Percentiles rank a stretch among this genome's conserved stretches.
Conservation (phyloP, 2,888 invertebrate genomes). For the Steinernema hermaphroditum region DNA sequence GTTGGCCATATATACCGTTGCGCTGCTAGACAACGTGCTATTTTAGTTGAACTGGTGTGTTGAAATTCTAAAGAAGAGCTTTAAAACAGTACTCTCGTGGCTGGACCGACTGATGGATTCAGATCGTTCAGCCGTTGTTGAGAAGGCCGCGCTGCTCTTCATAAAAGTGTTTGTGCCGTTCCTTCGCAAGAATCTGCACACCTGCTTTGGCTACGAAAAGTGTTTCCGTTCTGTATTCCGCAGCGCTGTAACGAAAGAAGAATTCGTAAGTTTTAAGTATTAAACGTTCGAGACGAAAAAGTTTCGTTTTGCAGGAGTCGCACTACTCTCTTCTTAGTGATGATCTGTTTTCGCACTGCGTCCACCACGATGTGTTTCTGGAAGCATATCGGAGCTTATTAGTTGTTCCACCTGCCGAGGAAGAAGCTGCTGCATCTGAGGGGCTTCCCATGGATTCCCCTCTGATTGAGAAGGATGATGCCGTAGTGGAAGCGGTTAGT, state of each 20-base stretch:
- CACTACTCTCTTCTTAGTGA: slow-evolving; percentile 3
- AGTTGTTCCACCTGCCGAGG: too few species aligned
- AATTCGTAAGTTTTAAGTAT: slow-evolving; percentile 38
- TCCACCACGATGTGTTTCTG: neutral
- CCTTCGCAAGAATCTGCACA: slow-evolving; percentile 30
- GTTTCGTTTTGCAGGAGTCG: neutral
- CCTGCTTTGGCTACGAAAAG: slow-evolving; percentile 38
- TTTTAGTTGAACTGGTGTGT: slow-evolving; percentile 46
- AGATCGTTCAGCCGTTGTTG: slow-evolving; percentile 33
- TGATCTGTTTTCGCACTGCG: neutral
- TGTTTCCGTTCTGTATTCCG: slow-evolving; percentile 35
- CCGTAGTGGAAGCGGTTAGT: too few species aligned
- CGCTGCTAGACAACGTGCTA: neutral
- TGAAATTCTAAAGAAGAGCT: slow-evolving; percentile 35
- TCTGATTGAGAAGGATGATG: too few species aligned
- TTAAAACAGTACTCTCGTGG: slow-evolving; percentile 43
- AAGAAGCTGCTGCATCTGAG: too few species aligned
- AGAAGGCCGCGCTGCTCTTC: slow-evolving; percentile 38
- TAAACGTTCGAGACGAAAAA: too few species aligned
- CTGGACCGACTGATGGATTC: slow-evolving; percentile 38
- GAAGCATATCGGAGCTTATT: neutral
- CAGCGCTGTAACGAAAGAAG: slow-evolving; percentile 35
- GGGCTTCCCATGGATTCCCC: too few species aligned
- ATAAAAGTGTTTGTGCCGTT: slow-evolving; percentile 46
- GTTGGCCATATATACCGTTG: too few species aligned